Evolutionary conservation across 2,797 vertebrate genomes (phyloP).

Genomic region (Ctenochaetus hawaiiensis): DNA sequence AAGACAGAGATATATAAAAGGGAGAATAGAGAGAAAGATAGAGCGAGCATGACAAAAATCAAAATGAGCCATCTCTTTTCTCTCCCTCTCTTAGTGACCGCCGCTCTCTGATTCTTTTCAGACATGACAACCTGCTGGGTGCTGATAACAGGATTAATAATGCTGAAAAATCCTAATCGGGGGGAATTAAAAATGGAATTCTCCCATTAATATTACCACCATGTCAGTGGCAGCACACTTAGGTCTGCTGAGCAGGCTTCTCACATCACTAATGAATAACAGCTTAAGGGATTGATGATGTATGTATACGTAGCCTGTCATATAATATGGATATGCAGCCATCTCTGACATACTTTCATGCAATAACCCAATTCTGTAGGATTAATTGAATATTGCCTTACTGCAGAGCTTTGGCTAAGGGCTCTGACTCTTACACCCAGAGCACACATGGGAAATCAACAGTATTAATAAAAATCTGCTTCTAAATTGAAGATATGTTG

Average conservation of each 20-base stretch:
- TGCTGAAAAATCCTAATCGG: conserved; percentile 94
- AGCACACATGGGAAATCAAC: conserved; percentile 12
- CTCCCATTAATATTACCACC: conserved; percentile 94
- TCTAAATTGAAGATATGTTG: conserved; percentile 15
- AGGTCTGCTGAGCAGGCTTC: conserved; percentile 86
- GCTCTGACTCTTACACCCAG: conserved; percentile 3
- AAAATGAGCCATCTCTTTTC: conserved; percentile 82
- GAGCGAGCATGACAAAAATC: conserved; percentile 66
- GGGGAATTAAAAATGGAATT: conserved; percentile 95
- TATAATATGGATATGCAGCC: conserved; percentile 57
- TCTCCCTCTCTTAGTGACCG: conserved; percentile 89
- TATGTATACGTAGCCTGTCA: conserved; percentile 51
- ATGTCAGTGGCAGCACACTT: conserved; percentile 88
- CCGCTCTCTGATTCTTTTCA: conserved; percentile 80
- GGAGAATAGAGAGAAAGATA: conserved; percentile 20
- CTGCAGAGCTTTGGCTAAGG: conserved; percentile 32
- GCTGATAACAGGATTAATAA: conserved; percentile 99
- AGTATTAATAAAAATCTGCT: conserved; percentile 11
- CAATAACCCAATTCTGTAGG: conserved; percentile 52
- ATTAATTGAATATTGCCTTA: conserved; percentile 66
- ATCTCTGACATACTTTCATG: conserved; percentile 47
- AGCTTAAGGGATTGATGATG: conserved; percentile 76
- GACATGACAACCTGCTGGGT: conserved; percentile 95
- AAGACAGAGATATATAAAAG: conserved; percentile 13
- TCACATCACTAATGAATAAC: conserved; percentile 88